Base-by-base conservation (phyloP, 2,797 vertebrate species). In the Luscinia megarhynchos region DNA sequence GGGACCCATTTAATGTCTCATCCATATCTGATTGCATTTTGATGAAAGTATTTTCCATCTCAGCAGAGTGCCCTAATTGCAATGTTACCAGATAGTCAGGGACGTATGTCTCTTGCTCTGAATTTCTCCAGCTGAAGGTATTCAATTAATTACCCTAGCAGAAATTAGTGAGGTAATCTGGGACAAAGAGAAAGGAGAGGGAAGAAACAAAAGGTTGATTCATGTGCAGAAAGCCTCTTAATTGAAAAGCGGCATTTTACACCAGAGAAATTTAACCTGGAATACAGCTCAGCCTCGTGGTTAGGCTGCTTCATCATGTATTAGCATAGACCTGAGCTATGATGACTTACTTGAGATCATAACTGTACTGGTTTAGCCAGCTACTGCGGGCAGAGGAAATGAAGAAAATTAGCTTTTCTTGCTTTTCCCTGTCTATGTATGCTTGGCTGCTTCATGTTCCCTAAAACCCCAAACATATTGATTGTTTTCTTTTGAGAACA, bases 31-130 rank as follows among this genome's bases (percentile, higher is more conserved):
- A 94, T 89, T 92, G 69, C 54, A 79, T 93, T 94, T 90, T 93
- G 90, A 78, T 90, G 76, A 34, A 94, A 88, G 66, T 69, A 78
- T 94, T 91, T 92, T 75, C 78, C 73, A 75, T 93, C 67, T 92
- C 93, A 96, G 88, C 74, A 76, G 88, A 86, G 46, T 45, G 30
- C 50, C 67, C 62, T 92, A 89, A 95, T 89, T 95, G 70, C 46
- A 73, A 4, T 15, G 51, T 78, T 95, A 75, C 66, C 43, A 68
- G 77, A 92, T 58, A 95, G 88, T 38, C 58, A 78, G 58, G 30
- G 62, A 53, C n/a, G 32, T 63, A 36, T 38, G 45, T 88, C 46
- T 46, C 36, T 84, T 64, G 27, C 55, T 69, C 80, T 59, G 20
- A 73, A 62, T 95, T 89, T 89, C 82, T 93, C 62, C 68, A 69